Percentiles rank a stretch among this genome's conserved stretches.
phyloP scores from a whole-genome alignment of 2,797 vertebrate genomes.

The Lepus oiostolus region DNA sequence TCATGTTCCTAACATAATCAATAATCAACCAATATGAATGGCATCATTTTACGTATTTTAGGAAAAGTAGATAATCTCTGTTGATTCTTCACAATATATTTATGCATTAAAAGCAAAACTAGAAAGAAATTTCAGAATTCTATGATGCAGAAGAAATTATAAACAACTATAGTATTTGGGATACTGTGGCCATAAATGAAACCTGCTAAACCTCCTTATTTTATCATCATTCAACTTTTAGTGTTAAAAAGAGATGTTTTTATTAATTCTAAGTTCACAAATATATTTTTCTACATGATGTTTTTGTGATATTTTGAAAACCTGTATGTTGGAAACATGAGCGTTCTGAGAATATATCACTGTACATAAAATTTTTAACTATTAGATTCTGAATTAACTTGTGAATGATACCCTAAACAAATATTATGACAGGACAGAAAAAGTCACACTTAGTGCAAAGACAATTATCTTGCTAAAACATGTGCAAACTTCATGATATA shows the following conservation, averaged over 20 bases:
- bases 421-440: neutral
- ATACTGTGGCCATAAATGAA: slow-evolving; percentile 8
- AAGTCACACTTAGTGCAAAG: neutral
- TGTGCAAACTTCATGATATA: neutral
- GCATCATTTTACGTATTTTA: neutral
- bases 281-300: neutral
- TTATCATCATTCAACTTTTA: slow-evolving; percentile 10
- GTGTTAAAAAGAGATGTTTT: slow-evolving; percentile 13
- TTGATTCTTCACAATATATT: neutral
- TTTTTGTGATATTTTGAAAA: slow-evolving; percentile 40
- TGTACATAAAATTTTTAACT: neutral
- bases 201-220: slow-evolving; percentile 5
- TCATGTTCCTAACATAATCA: neutral
- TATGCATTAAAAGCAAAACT: slow-evolving; percentile 11
- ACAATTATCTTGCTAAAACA: neutral
- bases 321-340: neutral
- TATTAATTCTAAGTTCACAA: slow-evolving; percentile 44
- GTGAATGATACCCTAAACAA: neutral
- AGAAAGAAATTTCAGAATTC: slow-evolving; percentile 47
- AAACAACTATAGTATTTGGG: neutral
- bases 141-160: slow-evolving; percentile 48
- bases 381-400: neutral
- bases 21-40: too few relatives aligned
- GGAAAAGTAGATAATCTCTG: neutral
- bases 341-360: neutral